These are phyloP conservation scores for Zaprionus africanus DNA, from an alignment of 1,140 invertebrate genomes.

Conservation along the genomic window DNA sequence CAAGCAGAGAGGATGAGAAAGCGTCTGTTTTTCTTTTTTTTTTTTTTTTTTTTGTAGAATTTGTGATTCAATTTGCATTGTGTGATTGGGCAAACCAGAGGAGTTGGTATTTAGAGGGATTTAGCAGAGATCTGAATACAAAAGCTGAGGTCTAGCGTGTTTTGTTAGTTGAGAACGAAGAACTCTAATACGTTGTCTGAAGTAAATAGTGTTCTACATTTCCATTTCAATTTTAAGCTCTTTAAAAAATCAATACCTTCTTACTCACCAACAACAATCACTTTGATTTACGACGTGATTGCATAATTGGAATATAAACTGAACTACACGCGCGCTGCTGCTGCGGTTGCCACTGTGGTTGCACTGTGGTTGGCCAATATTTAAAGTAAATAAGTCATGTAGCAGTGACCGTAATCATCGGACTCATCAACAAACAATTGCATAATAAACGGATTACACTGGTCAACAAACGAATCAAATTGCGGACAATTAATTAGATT, in stretches of 20 bases:
- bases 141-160: not conserved
- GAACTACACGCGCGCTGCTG: not conserved
- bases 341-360: conserved; percentile 7
- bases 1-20: not conserved
- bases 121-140: not conserved
- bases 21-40: conserved; percentile 1
- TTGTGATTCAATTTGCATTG: conserved; percentile 32
- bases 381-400: conserved; percentile 28
- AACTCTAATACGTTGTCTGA: not conserved
- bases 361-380: conserved; percentile 45
- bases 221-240: not conserved
- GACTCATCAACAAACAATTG: conserved; percentile 44
- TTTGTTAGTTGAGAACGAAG: not conserved
- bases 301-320: conserved; percentile 31
- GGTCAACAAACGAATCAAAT: not conserved
- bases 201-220: not conserved
- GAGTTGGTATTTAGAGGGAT: conserved; percentile 3
- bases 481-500: not conserved
- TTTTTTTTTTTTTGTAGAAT: not conserved
- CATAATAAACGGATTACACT: conserved; percentile 41
- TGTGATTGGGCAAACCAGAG: conserved; percentile 3
- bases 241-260: not conserved
- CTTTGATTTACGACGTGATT: conserved; percentile 18
- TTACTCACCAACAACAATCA: not conserved
- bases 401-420: conserved; percentile 45